phyloP scores from a whole-genome alignment of 2,888 invertebrate species.

The Baronia brevicornis region DNA sequence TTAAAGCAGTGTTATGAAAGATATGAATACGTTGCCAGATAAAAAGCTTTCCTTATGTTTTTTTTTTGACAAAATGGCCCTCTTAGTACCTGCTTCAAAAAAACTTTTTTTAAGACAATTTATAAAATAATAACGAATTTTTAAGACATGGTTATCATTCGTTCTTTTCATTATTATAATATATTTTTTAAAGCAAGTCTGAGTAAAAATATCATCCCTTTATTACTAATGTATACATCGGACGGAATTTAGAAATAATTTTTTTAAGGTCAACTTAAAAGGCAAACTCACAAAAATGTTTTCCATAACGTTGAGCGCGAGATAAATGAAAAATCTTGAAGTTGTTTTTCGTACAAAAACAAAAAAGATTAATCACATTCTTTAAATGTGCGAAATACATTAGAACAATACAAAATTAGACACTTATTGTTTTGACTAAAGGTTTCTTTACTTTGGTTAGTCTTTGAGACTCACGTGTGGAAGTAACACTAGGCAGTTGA shows the following conservation, averaged over 20 bases:
- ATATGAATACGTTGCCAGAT: constrained; percentile 1
- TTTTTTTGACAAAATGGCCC: too few relatives aligned
- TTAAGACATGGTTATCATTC: too few relatives aligned
- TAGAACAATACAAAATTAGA: not conserved
- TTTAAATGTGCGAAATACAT: not conserved
- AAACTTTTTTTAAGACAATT: too few relatives aligned
- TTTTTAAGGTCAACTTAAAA: not conserved
- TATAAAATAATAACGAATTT: too few relatives aligned
- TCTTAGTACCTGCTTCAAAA: too few relatives aligned
- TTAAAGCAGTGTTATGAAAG: constrained; percentile 7
- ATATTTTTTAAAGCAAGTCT: constrained; percentile 6
- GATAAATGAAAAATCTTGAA: constrained; percentile 2
- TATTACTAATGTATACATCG: not conserved
- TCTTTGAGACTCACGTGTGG: too few relatives aligned
- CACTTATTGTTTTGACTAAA: not conserved
- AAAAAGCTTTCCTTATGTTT: too few relatives aligned
- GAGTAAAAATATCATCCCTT: too few relatives aligned
- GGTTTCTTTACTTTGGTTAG: too few relatives aligned
- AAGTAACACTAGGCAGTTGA: too few relatives aligned
- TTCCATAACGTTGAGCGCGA: too few relatives aligned
- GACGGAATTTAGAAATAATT: not conserved
- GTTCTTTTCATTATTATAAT: too few relatives aligned
- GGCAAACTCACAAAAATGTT: not conserved
- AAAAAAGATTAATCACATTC: not conserved
- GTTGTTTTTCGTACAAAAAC: not conserved